Percentiles rank a stretch among this genome's conserved stretches.
Conservation (phyloP, 2,888 invertebrate species). For the Heliconius cydno region DNA sequence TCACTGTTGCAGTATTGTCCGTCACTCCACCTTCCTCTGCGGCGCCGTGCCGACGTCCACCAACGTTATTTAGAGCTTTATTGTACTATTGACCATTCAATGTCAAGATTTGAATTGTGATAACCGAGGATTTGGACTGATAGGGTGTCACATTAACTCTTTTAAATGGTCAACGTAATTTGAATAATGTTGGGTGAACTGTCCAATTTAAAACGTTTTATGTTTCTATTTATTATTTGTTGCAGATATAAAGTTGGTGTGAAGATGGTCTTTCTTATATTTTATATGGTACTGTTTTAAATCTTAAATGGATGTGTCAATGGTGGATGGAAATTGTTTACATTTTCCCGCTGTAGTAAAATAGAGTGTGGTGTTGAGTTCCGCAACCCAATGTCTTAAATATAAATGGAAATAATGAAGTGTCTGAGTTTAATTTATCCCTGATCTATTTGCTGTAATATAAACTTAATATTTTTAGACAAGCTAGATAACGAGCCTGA, state of each 20-base stretch:
- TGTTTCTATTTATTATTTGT: conserved; percentile 17
- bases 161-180: conserved; percentile 52
- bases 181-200: conserved; percentile 47
- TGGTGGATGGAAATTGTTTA: neutral
- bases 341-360: too few relatives aligned
- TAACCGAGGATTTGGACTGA: conserved; percentile 75
- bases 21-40: conserved; percentile 75
- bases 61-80: conserved; percentile 79
- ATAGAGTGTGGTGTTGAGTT: too few relatives aligned
- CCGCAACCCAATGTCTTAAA: too few relatives aligned
- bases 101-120: conserved; percentile 72
- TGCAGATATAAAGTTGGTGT: neutral
- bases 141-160: conserved; percentile 67
- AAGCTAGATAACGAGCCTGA: too few relatives aligned
- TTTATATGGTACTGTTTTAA: neutral
- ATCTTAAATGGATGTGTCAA: neutral
- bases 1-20: conserved; percentile 74
- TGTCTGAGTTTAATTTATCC: too few relatives aligned
- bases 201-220: conserved; percentile 44
- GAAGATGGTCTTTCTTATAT: neutral
- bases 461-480: too few relatives aligned
- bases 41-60: conserved; percentile 76
- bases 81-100: conserved; percentile 72
- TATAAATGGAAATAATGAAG: too few relatives aligned
- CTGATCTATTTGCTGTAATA: too few relatives aligned